Conservation (phyloP, 2,888 invertebrate genomes). For the Agrotis exclamationis region DNA sequence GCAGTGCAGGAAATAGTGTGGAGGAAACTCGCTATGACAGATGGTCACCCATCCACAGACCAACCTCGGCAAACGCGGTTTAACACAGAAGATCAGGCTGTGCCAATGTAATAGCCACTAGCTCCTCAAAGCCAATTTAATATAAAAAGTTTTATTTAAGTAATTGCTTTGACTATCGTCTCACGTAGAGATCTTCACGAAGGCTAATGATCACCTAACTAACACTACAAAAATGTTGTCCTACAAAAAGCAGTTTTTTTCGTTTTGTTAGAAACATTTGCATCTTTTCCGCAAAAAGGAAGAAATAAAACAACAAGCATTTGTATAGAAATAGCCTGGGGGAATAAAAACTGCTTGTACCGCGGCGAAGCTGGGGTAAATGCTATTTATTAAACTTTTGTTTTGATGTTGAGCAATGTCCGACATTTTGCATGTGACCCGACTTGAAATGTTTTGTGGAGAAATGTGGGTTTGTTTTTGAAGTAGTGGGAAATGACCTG, state of each 20-base stretch:
- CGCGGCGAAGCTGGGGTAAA: slow-evolving; percentile 10
- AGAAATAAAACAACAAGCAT: slow-evolving; percentile 29
- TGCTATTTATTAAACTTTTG: slow-evolving; percentile 57
- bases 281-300: slow-evolving; percentile 21
- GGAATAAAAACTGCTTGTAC: slow-evolving; percentile 47
- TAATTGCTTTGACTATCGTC: too few species aligned
- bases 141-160: too few species aligned
- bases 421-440: slow-evolving; percentile 37
- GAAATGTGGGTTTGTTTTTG: neutral
- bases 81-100: too few species aligned
- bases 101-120: too few species aligned
- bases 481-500: neutral
- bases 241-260: neutral
- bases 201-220: neutral
- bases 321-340: slow-evolving; percentile 22
- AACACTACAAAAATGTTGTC: neutral
- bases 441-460: slow-evolving; percentile 25
- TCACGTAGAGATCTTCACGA: too few species aligned
- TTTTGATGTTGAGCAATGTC: slow-evolving; percentile 55
- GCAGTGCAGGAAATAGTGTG: too few species aligned
- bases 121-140: too few species aligned
- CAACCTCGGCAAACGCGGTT: too few species aligned
- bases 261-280: slow-evolving; percentile 20
- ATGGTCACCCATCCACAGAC: too few species aligned
- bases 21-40: too few species aligned